phyloP scores from a whole-genome alignment of 2,888 invertebrate genomes.

The Adela reaumurella region DNA sequence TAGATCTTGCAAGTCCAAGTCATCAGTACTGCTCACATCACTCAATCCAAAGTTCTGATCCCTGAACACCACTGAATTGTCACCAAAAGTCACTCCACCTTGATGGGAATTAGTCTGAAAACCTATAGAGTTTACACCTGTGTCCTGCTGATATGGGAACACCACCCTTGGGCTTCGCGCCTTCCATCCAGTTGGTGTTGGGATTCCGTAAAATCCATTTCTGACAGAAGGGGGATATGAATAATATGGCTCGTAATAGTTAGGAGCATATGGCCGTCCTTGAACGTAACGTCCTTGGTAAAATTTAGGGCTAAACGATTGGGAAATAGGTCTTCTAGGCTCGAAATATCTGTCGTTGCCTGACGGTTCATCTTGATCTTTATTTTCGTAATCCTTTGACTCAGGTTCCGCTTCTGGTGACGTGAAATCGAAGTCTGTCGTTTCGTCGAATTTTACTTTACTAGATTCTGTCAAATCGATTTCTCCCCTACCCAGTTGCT shows the following conservation, averaged over 20 bases:
- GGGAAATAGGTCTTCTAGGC: conserved; percentile 19
- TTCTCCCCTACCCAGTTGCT: conserved; percentile 35
- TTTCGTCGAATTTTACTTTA: conserved; percentile 49
- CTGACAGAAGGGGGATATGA: conserved; percentile 27
- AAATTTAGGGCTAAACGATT: conserved; percentile 21
- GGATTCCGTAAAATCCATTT: conserved; percentile 27
- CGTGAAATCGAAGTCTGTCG: conserved; percentile 41
- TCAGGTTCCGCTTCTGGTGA: conserved; percentile 26
- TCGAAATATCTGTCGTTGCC: conserved; percentile 43
- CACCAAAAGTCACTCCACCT: conserved; percentile 24
- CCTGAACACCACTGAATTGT: conserved; percentile 53
- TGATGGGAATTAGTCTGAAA: conserved; percentile 44
- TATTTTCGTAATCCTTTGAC: conserved; percentile 14
- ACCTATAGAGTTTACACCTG: conserved; percentile 24
- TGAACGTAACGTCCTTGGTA: conserved; percentile 37
- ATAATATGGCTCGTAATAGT: conserved; percentile 29
- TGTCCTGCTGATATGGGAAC: conserved; percentile 37
- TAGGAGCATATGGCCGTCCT: conserved; percentile 37
- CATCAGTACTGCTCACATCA: conserved; percentile 53
- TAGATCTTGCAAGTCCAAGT: conserved; percentile 62
- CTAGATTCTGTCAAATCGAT: conserved; percentile 34
- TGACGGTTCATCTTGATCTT: conserved; percentile 17
- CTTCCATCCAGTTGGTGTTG: conserved; percentile 32
- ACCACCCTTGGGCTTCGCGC: conserved; percentile 46
- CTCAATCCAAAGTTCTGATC: conserved; percentile 60